Conservation (phyloP, 2,797 vertebrate species). For the Anguilla megastoma region DNA sequence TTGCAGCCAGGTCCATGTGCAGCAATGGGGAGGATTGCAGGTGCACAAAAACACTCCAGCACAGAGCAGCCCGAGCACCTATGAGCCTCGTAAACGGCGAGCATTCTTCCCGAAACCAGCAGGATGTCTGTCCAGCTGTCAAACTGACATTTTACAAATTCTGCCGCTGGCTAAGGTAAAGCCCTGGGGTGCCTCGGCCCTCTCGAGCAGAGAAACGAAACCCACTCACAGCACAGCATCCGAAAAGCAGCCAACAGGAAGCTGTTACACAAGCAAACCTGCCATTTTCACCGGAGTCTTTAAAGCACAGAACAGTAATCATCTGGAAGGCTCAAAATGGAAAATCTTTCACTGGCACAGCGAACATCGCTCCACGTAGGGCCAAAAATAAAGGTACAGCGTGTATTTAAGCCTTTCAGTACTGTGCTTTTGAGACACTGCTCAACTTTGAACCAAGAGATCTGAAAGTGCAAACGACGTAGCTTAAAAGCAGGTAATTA, state of each 20-base stretch:
- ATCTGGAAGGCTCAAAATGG: not conserved
- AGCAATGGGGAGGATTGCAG: not conserved
- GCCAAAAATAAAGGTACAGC: not conserved
- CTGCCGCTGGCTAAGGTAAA: not conserved
- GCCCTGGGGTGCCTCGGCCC: not conserved
- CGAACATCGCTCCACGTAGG: not conserved
- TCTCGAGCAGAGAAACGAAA: not conserved
- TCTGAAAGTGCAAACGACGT: not conserved
- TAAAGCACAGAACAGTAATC: conserved; percentile 17
- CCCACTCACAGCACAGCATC: not conserved
- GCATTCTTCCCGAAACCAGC: conserved; percentile 16
- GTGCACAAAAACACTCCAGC: not conserved
- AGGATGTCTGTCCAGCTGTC: conserved; percentile 24
- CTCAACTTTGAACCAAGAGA: not conserved
- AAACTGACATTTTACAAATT: conserved; percentile 20
- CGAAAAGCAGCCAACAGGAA: not conserved
- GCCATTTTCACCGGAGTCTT: conserved; percentile 9
- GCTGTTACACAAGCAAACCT: not conserved
- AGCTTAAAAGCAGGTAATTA: not conserved
- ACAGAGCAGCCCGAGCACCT: not conserved
- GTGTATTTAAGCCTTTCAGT: not conserved
- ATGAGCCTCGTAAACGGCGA: not conserved
- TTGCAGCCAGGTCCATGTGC: too few relatives aligned
- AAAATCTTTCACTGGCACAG: not conserved
- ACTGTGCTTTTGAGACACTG: not conserved